Evolutionary conservation across 53 echinoderm and acorn worm genomes (phyloP).

Genomic region (Apostichopus leukothele): DNA sequence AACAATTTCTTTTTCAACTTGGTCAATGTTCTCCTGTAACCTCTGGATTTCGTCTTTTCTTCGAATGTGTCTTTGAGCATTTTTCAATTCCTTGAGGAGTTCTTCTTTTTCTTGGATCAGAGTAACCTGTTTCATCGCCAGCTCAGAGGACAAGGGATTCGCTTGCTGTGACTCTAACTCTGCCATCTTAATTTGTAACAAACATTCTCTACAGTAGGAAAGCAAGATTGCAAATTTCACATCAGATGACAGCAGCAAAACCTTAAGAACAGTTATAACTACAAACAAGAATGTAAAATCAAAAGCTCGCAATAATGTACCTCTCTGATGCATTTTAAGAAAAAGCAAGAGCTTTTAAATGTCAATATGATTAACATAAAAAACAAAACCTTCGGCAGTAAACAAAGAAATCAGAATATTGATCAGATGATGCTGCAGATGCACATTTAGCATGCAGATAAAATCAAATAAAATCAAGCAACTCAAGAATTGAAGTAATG

Average conservation of each 20-base stretch:
- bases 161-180: slow-evolving; percentile 61
- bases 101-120: slow-evolving; percentile 77
- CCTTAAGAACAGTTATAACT: too few species aligned
- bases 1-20: slow-evolving; percentile 59
- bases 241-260: neutral
- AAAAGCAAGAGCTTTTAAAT: too few species aligned
- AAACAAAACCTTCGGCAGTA: too few species aligned
- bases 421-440: too few species aligned
- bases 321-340: too few species aligned
- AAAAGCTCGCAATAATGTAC: too few species aligned
- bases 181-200: slow-evolving; percentile 54
- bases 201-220: slow-evolving; percentile 29
- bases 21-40: slow-evolving; percentile 61
- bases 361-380: too few species aligned
- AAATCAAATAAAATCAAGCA: too few species aligned
- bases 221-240: slow-evolving; percentile 29
- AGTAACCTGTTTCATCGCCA: slow-evolving; percentile 60
- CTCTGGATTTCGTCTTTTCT: slow-evolving; percentile 60
- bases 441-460: too few species aligned
- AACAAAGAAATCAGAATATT: too few species aligned
- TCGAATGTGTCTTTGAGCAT: slow-evolving; percentile 58
- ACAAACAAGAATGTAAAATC: too few species aligned
- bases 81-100: slow-evolving; percentile 65
- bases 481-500: too few species aligned
- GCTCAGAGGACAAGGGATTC: slow-evolving; percentile 51